Evolutionary conservation across 2,113 vertebrate species (phyloP), one percentile per base, ranked within the genome.

Genomic region (Glaucidium brasilianum): DNA sequence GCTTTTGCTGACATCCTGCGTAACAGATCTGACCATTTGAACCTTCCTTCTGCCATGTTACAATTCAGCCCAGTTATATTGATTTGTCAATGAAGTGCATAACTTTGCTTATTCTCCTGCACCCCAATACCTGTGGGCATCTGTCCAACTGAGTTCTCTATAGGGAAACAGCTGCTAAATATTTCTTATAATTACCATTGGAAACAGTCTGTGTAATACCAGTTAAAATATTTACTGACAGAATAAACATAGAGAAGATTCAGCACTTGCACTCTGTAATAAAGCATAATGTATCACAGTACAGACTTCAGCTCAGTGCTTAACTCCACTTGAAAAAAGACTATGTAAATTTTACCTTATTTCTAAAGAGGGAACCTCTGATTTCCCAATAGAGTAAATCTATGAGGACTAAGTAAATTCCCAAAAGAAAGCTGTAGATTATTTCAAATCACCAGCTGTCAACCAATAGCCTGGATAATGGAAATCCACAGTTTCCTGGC

Each of bases 391-490:
- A 37, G 23, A 74, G 12, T 50, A 74, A 69, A 5, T 29, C 64
- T 72, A 35, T 4, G 2, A 72, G 19, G 34, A 67, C 60, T 78
- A 74, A 80, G 41, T 30, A 88, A 86, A 2, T 59, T 63, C 5
- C 18, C 3, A 9, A 30, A 71, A 79, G 22, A 67, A 27, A 9
- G 9, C 17, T 50, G 17, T 79, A 72, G 43, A 76, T 87, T 79
- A 62, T 73, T 96, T 88, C 81, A 81, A 76, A 85, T 85, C 55
- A 53, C 53, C 35, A 80, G 53, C 59, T 77, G 78, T 80, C 81
- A 89, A 34, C 71, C 83, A 91, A 71, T 45, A 87, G 62, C 17
- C 69, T 75, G 30, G 50, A 82, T 66, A 91, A 94, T 53, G n/a
- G 50, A 85, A 95, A 95, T 74, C 35, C 68, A 83, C 12, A 50